These are phyloP conservation scores for Ichneumon xanthorius DNA, from an alignment of 2,888 invertebrate genomes.

Conservation along the genomic window DNA sequence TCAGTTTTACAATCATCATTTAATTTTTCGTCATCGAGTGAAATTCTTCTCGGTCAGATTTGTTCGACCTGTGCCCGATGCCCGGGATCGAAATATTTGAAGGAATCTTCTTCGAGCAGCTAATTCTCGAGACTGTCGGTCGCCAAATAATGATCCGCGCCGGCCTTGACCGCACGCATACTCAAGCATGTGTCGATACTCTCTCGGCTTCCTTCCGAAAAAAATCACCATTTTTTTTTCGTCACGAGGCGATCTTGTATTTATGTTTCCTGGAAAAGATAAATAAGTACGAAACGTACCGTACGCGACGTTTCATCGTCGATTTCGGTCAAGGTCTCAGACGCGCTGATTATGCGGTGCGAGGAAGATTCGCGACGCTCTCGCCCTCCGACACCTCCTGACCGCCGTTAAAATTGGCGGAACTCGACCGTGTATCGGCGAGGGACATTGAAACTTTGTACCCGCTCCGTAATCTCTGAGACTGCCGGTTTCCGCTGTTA, in stretches of 20 bases:
- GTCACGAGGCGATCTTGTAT: neutral
- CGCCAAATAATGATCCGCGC: neutral
- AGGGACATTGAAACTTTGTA: neutral
- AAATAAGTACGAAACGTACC: constrained; percentile 30
- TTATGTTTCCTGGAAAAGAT: constrained; percentile 34
- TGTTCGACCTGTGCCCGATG: too few relatives aligned
- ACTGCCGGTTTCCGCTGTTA: neutral
- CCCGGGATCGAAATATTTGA: neutral
- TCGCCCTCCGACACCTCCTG: constrained; percentile 38
- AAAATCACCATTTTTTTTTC: neutral
- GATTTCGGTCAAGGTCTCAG: constrained; percentile 58
- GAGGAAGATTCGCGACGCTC: constrained; percentile 56
- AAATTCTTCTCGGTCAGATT: neutral
- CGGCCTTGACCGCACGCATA: neutral
- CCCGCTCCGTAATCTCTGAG: neutral
- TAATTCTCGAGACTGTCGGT: neutral
- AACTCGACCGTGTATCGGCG: neutral
- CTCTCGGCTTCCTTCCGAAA: neutral
- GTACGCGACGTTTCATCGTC: constrained; percentile 45
- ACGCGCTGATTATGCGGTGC: constrained; percentile 46
- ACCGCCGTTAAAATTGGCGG: constrained; percentile 4
- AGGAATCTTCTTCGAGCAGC: neutral
- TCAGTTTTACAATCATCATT: neutral
- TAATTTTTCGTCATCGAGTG: too few relatives aligned
- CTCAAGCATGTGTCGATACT: neutral